These are phyloP conservation scores for Eutrigla gurnardus DNA, from an alignment of 2,797 vertebrate genomes.

Conservation along the genomic window DNA sequence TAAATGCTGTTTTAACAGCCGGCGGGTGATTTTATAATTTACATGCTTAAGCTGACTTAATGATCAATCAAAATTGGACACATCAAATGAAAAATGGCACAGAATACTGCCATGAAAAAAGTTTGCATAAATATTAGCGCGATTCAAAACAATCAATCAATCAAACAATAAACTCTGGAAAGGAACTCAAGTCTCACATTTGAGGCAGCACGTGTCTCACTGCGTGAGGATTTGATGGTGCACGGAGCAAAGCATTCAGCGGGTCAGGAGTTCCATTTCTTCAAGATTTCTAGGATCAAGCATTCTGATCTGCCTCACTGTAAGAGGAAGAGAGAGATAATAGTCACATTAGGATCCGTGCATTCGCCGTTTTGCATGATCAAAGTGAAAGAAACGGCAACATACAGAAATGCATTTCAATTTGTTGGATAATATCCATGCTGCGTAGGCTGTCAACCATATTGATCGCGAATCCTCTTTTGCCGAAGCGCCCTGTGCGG, in stretches of 20 bases:
- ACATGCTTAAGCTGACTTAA: conserved; percentile 48
- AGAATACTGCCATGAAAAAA: too few relatives aligned
- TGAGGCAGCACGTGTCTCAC: conserved; percentile 76
- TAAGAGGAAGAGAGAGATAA: neutral
- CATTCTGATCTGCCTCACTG: conserved; percentile 87
- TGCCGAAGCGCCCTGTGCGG: conserved; percentile 93
- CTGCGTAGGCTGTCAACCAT: conserved; percentile 93
- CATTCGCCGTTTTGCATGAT: neutral
- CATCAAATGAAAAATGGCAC: too few relatives aligned
- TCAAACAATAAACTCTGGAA: conserved; percentile 67
- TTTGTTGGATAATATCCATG: conserved; percentile 91
- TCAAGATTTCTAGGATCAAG: conserved; percentile 90
- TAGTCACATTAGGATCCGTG: neutral
- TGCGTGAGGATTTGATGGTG: conserved; percentile 45
- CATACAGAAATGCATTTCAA: conserved; percentile 94
- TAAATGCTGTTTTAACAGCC: conserved; percentile 42
- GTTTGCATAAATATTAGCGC: too few relatives aligned
- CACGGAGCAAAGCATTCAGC: conserved; percentile 19
- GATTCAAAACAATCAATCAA: too few relatives aligned
- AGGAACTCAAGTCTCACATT: conserved; percentile 73
- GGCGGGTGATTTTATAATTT: conserved; percentile 25
- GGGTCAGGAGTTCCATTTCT: conserved; percentile 89
- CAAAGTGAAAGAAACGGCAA: conserved; percentile 4
- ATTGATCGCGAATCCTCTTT: conserved; percentile 92
- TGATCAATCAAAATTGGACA: conserved; percentile 26